Percentiles rank a stretch among this genome's conserved stretches.
These are phyloP conservation scores for Volucella inflata DNA, from an alignment of 2,888 invertebrate species.

Conservation along the genomic window DNA sequence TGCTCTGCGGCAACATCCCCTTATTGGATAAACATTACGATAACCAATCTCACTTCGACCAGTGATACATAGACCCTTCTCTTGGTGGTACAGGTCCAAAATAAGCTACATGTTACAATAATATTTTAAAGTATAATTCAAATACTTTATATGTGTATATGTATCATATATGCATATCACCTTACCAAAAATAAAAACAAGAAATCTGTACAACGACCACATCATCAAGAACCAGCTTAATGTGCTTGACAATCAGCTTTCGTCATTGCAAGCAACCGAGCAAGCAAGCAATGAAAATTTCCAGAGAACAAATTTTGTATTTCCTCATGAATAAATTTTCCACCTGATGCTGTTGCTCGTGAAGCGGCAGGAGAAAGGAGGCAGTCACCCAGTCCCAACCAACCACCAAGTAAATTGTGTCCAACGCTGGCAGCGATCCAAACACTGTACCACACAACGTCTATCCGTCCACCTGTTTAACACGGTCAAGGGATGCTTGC, in stretches of 20 bases:
- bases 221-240: slow-evolving; percentile 46
- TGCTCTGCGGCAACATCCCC: too few relatives aligned
- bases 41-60: too few relatives aligned
- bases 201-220: not conserved
- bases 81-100: too few relatives aligned
- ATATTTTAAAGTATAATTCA: too few relatives aligned
- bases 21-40: too few relatives aligned
- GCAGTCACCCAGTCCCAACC: not conserved
- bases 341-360: slow-evolving; percentile 66
- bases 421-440: slow-evolving; percentile 60
- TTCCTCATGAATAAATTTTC: slow-evolving; percentile 71
- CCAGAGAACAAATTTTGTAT: slow-evolving; percentile 44
- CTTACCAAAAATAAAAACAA: not conserved
- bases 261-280: slow-evolving; percentile 36
- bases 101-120: too few relatives aligned
- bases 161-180: not conserved
- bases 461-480: slow-evolving; percentile 71
- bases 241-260: slow-evolving; percentile 70
- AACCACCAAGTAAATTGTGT: not conserved
- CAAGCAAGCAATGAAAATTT: slow-evolving; percentile 32
- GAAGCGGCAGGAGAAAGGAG: slow-evolving; percentile 3
- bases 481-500: slow-evolving; percentile 48
- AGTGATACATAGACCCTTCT: too few relatives aligned
- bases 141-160: not conserved
- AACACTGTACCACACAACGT: slow-evolving; percentile 41